These are phyloP conservation scores for Oncorhynchus nerka DNA, from an alignment of 2,113 vertebrate species.

Conservation along the genomic window DNA sequence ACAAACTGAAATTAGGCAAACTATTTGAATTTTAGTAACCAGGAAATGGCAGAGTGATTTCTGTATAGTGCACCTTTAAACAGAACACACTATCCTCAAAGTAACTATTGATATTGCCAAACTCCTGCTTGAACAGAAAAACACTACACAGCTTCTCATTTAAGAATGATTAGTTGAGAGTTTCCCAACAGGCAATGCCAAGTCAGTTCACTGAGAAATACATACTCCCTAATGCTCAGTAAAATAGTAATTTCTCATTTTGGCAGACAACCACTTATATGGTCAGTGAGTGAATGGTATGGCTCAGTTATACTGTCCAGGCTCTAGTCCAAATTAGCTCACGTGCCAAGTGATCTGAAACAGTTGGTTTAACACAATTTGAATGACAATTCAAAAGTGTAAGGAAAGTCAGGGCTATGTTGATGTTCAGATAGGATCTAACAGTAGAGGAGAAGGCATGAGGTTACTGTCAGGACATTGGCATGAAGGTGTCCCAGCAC, in stretches of 20 bases:
- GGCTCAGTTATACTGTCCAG: slow-evolving; percentile 11
- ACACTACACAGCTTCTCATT: slow-evolving; percentile 32
- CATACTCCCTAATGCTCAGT: slow-evolving; percentile 9
- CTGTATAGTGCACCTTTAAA: background rate
- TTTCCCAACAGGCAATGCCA: slow-evolving; percentile 36
- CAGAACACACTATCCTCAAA: slow-evolving; percentile 16
- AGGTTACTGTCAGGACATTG: slow-evolving; percentile 37
- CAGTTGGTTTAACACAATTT: slow-evolving; percentile 33
- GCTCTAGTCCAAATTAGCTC: slow-evolving; percentile 31
- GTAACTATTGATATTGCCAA: slow-evolving; percentile 28
- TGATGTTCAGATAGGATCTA: slow-evolving; percentile 22
- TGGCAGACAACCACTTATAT: slow-evolving; percentile 29
- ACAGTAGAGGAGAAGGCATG: background rate
- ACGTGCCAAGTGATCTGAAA: slow-evolving; percentile 28
- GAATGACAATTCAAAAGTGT: slow-evolving; percentile 36
- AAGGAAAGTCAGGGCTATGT: slow-evolving; percentile 41
- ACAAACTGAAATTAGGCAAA: too few relatives aligned
- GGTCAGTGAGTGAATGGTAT: slow-evolving; percentile 20
- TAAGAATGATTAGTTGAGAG: slow-evolving; percentile 16
- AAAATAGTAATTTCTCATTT: slow-evolving; percentile 41
- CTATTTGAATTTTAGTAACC: too few relatives aligned
- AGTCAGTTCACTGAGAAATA: slow-evolving; percentile 23
- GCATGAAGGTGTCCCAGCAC: slow-evolving; percentile 26
- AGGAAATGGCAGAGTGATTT: too few relatives aligned
- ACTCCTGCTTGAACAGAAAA: slow-evolving; percentile 20